Evolutionary conservation across 1,140 invertebrate genomes (phyloP).

Genomic region (Bombus soroeensis): DNA sequence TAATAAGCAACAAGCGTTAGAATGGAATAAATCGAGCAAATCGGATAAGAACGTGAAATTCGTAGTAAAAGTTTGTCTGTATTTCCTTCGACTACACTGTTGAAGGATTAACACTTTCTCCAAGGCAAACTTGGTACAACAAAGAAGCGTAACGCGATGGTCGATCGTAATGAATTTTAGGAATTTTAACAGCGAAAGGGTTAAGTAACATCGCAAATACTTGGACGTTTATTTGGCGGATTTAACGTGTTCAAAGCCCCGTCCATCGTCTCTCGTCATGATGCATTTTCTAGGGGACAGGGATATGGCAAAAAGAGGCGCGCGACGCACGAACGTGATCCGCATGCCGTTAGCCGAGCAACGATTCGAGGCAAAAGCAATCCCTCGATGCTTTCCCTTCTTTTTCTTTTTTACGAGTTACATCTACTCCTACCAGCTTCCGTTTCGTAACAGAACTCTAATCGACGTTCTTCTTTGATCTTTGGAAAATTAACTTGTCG

Average conservation of each 20-base stretch:
- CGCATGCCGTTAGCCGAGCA: not conserved
- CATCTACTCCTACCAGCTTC: not conserved
- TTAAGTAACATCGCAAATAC: not conserved
- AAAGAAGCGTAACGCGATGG: not conserved
- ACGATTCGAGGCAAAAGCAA: not conserved
- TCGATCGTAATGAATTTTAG: not conserved
- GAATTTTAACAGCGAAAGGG: not conserved
- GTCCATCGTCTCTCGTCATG: slow-evolving; percentile 53
- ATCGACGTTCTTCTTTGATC: not conserved
- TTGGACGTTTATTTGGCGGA: not conserved
- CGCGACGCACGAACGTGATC: slow-evolving; percentile 8
- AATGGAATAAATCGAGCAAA: too few species aligned
- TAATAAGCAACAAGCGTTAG: too few species aligned
- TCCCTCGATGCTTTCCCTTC: not conserved
- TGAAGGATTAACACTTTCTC: not conserved
- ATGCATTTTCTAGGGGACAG: slow-evolving; percentile 10
- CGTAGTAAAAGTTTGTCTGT: not conserved
- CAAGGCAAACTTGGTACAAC: not conserved
- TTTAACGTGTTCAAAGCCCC: not conserved
- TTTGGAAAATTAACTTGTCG: not conserved
- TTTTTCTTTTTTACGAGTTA: not conserved
- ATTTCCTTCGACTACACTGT: not conserved
- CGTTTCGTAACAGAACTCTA: not conserved
- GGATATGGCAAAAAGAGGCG: not conserved
- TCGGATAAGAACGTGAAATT: too few species aligned